Conservation (phyloP, 2,797 vertebrate species). For the Artibeus lituratus region DNA sequence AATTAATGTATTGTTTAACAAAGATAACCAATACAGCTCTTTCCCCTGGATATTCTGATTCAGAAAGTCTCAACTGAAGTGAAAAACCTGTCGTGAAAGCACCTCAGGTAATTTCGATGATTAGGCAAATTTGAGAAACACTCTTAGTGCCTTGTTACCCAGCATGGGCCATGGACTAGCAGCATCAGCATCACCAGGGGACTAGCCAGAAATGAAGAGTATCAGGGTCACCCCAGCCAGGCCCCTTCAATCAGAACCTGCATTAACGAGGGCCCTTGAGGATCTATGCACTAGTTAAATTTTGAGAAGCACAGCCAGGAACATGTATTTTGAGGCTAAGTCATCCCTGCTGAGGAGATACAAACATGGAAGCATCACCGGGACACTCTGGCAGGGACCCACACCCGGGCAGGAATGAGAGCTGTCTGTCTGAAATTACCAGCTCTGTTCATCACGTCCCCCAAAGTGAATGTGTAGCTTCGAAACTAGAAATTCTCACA, state of each 20-base stretch:
- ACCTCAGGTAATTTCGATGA: not conserved
- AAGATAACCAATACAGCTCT: not conserved
- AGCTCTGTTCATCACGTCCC: not conserved
- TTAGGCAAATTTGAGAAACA: not conserved
- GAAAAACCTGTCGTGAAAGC: not conserved
- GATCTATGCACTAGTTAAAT: not conserved
- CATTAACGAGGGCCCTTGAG: not conserved
- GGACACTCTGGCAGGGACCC: not conserved
- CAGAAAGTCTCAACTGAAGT: not conserved
- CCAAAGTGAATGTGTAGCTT: not conserved
- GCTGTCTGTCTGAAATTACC: not conserved
- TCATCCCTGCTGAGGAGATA: not conserved
- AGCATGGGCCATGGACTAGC: not conserved
- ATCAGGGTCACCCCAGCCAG: not conserved
- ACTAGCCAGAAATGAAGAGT: not conserved
- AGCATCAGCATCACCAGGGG: not conserved
- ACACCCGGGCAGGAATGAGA: not conserved
- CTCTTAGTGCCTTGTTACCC: not conserved
- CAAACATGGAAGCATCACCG: not conserved
- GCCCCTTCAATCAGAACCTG: not conserved
- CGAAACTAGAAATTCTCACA: not conserved
- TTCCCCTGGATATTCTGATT: not conserved
- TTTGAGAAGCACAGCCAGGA: not conserved
- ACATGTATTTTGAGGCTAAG: not conserved
- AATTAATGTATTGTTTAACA: not conserved